Conservation (phyloP, 92 coral and sea anemone species). For the Parazoanthus atlanticus region DNA sequence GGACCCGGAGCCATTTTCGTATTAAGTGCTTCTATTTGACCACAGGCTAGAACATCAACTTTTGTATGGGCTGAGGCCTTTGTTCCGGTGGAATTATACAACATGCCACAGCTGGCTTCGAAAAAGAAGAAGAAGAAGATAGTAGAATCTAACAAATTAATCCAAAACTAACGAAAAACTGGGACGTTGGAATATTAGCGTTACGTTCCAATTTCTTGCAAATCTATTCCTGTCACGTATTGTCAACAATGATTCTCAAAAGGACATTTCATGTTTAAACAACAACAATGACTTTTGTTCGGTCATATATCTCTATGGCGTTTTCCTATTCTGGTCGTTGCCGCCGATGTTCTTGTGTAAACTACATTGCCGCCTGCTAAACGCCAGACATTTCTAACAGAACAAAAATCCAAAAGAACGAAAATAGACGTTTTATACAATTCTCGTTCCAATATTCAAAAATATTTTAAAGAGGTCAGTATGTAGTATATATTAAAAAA, state of each 20-base stretch:
- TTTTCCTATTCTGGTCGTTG: neutral
- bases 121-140: neutral
- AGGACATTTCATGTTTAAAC: neutral
- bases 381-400: neutral
- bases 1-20: slow-evolving; percentile 35
- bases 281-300: neutral
- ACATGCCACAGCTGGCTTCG: neutral
- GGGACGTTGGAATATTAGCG: slow-evolving; percentile 1
- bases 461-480: neutral
- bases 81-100: neutral
- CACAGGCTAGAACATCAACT: neutral
- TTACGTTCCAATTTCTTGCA: neutral
- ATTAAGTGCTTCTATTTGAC: slow-evolving; percentile 27
- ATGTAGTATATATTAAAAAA: too few species aligned
- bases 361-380: neutral
- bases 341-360: neutral
- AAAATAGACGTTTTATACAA: too few species aligned
- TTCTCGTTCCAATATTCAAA: neutral
- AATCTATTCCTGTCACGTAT: slow-evolving; percentile 24
- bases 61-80: neutral
- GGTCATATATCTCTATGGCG: neutral
- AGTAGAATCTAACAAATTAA: neutral
- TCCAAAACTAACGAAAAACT: neutral
- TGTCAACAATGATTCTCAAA: slow-evolving; percentile 11
- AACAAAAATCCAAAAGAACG: neutral